Evolutionary conservation across 2,113 vertebrate genomes (phyloP), one percentile per base, ranked within the genome.

Genomic region (Synchiropus splendidus): DNA sequence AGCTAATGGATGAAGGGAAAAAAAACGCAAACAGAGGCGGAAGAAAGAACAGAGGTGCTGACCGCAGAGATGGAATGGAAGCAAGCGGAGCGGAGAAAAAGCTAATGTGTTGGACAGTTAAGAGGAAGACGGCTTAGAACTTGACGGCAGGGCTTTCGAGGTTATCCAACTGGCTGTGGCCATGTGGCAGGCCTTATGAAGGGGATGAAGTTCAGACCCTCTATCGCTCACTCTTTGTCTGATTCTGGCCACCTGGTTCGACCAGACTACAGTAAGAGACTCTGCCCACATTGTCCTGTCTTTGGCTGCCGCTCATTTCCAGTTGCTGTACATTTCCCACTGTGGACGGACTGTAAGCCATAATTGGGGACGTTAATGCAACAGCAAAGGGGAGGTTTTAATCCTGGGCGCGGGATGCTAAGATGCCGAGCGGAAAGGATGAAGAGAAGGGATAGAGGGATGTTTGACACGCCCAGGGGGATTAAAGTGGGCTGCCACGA

Each of bases 341-440:
- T 65, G 51, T 70, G 72, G 66, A 77, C 74, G 61, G 71, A 74
- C 54, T 63, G 45, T 79, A 80, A 80, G 66, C 64, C 39, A 47
- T 81, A 84, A 85, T 79, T 79, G 76, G 81, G 75, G 74, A 63
- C 43, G 61, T 51, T 79, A 79, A 79, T 79, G 78, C 63, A 32
- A 58, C 51, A 63, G 46, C 48, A 27, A 51, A 50, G 45, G 58
- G 57, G 59, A 44, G 48, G 63, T 65, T 57, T 81, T 77, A 77
- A 73, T 77, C 69, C 67, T 55, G 31, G 52, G 64, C 72, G 59
- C 44, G 58, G 65, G 55, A n/a, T n/a, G n/a, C n/a, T 12, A 15
- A 62, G 58, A 70, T 68, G 57, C 39, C 38, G 57, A 49, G 70
- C 51, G 41, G 48, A 61, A 53, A 17, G 53, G 40, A 58, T 45